Evolutionary conservation across 2,797 vertebrate genomes (phyloP), one percentile per base, ranked within the genome.

Genomic region (Falco novaeseelandiae): DNA sequence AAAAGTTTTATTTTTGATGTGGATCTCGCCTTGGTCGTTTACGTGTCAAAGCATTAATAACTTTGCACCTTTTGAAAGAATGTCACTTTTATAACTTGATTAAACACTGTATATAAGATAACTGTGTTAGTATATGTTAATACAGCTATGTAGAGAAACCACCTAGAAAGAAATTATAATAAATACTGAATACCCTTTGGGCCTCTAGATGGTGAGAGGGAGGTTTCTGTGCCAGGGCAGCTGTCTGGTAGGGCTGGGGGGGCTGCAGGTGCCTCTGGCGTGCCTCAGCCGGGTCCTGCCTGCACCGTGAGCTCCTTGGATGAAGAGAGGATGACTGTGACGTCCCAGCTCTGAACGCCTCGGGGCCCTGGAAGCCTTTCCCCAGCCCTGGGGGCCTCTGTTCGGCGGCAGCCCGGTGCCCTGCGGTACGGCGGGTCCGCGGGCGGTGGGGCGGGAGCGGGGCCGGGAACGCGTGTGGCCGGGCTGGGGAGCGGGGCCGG

Each of bases 71-170:
- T 97, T 96, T 95, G 89, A 94, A 97, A 96, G 96, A 97, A 95
- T 96, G 89, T 95, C 96, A 97, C 96, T 95, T 95, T 96, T 97
- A 92, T 97, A 97, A 96, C 89, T 97, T 87, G 93, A 97, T 97
- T 96, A 96, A 97, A 96, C 96, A 97, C 96, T 97, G 95, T 97
- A 96, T 96, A 93, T 97, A 97, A 91, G 88, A 94, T 92, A 93
- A 90, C 69, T 88, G 91, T 92, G 95, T 95, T 97, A 93, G 94
- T 92, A 90, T 97, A 96, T 96, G 95, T 97, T 97, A 92, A 96
- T 96, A 93, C 84, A 77, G 80, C 86, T 92, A 32, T 78, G 80
- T 90, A 87, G 91, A 92, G 25, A 72, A 94, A 88, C 74, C 54
- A 42, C 87, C 94, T 92, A 87, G 84, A 93, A 96, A 96, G 79